phyloP scores from a whole-genome alignment of 2,797 vertebrate genomes.

The Spinus pinus region DNA sequence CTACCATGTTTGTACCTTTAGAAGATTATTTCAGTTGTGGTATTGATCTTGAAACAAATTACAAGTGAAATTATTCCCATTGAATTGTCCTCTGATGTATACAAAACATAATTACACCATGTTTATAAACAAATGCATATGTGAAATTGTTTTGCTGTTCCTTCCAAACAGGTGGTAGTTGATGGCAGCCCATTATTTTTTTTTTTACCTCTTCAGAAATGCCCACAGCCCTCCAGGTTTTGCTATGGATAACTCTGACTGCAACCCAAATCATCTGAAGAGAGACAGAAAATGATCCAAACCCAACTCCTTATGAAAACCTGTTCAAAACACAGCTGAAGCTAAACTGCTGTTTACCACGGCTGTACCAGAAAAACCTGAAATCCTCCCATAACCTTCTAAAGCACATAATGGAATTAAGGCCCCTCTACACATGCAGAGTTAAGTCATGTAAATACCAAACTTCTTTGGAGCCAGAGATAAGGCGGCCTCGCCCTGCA shows the following conservation, averaged over 20 bases:
- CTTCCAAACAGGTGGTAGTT: not conserved
- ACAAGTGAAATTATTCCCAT: not conserved
- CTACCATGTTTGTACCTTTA: not conserved
- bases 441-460: constrained; percentile 4
- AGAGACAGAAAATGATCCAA: not conserved
- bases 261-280: not conserved
- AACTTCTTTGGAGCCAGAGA: not conserved
- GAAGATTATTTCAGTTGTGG: not conserved
- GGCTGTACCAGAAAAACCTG: not conserved
- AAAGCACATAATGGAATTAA: constrained; percentile 53
- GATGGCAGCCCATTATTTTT: not conserved
- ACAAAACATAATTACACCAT: not conserved
- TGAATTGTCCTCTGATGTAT: not conserved
- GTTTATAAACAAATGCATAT: not conserved
- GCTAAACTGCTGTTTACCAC: not conserved
- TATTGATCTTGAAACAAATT: not conserved
- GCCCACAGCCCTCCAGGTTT: not conserved
- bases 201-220: not conserved
- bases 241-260: not conserved
- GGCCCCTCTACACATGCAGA: not conserved
- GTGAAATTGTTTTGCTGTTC: not conserved
- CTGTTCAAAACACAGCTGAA: not conserved
- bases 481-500: not conserved
- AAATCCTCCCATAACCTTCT: constrained; percentile 12
- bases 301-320: not conserved